phyloP scores from a whole-genome alignment of 2,888 invertebrate species.

The Chrysolina americana region DNA sequence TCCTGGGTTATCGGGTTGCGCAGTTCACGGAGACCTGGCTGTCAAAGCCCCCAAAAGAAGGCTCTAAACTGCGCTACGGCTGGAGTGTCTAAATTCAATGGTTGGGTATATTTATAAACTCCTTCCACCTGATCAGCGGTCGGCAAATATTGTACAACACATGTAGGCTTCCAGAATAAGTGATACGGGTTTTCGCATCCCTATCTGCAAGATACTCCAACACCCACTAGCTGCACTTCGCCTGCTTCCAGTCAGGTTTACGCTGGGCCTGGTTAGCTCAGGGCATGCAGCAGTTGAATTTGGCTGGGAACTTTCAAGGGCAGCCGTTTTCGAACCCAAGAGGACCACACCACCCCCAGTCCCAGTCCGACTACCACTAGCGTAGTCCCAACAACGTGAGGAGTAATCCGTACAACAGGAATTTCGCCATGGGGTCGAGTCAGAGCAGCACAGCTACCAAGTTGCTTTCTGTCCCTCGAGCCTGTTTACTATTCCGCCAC shows the following conservation, averaged over 20 bases:
- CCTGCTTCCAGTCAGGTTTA: constrained; percentile 50
- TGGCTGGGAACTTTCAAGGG: constrained; percentile 42
- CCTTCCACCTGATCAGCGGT: too few species aligned
- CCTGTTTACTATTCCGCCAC: constrained; percentile 61
- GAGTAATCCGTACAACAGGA: constrained; percentile 49
- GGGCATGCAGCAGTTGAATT: constrained; percentile 58
- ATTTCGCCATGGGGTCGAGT: constrained; percentile 61
- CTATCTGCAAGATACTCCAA: constrained; percentile 55
- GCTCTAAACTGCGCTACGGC: too few species aligned
- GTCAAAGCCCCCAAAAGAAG: too few species aligned
- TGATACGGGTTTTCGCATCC: too few species aligned
- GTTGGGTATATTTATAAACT: too few species aligned
- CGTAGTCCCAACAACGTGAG: constrained; percentile 36
- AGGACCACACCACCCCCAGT: constrained; percentile 33
- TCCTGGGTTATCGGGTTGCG: too few species aligned
- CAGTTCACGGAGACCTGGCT: too few species aligned
- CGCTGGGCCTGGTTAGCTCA: constrained; percentile 52
- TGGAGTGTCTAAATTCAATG: too few species aligned
- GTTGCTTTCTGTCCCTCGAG: constrained; percentile 65
- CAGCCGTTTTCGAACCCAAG: constrained; percentile 36
- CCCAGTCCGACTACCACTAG: constrained; percentile 44
- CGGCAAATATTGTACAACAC: too few species aligned
- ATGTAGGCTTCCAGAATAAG: too few species aligned
- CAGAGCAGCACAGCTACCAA: constrained; percentile 67
- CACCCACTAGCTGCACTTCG: constrained; percentile 61